A percentile compares a stretch with the other conserved stretches of the same genome.
These are phyloP conservation scores for Stichopus chloronotus DNA, from an alignment of 35 echinoderm and acorn worm genomes.

Conservation along the genomic window DNA sequence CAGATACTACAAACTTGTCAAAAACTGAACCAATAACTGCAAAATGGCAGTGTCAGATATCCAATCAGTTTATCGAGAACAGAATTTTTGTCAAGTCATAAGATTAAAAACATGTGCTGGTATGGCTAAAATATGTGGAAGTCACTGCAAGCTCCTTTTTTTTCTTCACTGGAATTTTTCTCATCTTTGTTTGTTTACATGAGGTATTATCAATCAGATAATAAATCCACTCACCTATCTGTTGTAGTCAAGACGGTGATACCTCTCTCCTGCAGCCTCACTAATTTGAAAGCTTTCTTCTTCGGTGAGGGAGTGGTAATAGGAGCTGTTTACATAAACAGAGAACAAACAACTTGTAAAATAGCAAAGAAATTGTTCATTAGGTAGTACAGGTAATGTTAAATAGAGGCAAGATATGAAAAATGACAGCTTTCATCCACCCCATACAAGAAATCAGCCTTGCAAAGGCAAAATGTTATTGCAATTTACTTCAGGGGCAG, in stretches of 20 bases:
- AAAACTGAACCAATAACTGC: too few species aligned
- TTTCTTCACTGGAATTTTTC: too few species aligned
- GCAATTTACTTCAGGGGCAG: too few species aligned
- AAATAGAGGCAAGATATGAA: background rate
- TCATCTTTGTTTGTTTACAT: too few species aligned
- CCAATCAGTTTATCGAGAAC: too few species aligned
- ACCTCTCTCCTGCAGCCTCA: slow-evolving; percentile 89
- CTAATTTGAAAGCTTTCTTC: slow-evolving; percentile 98
- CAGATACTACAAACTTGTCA: too few species aligned
- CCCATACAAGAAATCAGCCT: background rate
- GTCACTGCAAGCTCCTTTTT: too few species aligned
- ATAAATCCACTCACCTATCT: slow-evolving; percentile 71
- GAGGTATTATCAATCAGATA: too few species aligned
- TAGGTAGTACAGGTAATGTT: background rate
- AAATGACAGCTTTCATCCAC: background rate
- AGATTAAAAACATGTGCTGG: too few species aligned
- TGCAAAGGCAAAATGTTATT: background rate
- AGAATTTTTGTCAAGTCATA: too few species aligned
- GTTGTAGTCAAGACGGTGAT: slow-evolving; percentile 95
- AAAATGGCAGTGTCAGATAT: too few species aligned
- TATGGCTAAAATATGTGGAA: too few species aligned
- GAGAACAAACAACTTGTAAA: background rate
- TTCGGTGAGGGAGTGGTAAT: slow-evolving; percentile 84
- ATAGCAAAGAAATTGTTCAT: background rate
- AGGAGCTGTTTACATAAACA: slow-evolving; percentile 56